These are phyloP conservation scores for Zygothrica quintamaculata DNA, from an alignment of 2,888 invertebrate species.

Conservation along the genomic window DNA sequence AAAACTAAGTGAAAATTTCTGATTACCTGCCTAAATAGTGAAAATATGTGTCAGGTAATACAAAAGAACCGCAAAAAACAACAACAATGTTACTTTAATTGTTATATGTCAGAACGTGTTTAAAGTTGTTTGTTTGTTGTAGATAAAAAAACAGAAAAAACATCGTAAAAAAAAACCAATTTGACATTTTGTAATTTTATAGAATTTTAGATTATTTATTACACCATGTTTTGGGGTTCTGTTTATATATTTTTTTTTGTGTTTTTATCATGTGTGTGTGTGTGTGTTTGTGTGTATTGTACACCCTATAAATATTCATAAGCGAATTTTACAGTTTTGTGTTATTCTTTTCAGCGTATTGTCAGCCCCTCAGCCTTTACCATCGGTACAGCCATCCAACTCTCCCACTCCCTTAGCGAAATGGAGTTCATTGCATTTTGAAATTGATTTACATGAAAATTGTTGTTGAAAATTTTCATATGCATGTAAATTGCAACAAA, in stretches of 20 bases:
- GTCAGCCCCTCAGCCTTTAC: too few relatives aligned
- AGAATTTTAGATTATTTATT: conserved; percentile 78
- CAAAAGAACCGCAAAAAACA: neutral
- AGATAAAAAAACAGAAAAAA: conserved; percentile 37
- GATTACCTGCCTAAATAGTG: conserved; percentile 31
- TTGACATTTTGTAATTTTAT: conserved; percentile 78
- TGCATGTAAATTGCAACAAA: conserved; percentile 40
- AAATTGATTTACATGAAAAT: conserved; percentile 78
- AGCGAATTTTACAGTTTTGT: conserved; percentile 56
- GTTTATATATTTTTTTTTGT: conserved; percentile 6
- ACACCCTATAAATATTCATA: conserved; percentile 77
- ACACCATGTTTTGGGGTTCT: conserved; percentile 32
- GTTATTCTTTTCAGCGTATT: conserved; percentile 23
- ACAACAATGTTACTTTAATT: conserved; percentile 19
- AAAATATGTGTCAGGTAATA: conserved; percentile 35
- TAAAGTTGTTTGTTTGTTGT: conserved; percentile 19
- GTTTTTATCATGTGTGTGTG: conserved; percentile 6
- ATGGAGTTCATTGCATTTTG: conserved; percentile 68
- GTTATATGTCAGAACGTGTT: conserved; percentile 34
- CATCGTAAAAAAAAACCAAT: too few relatives aligned
- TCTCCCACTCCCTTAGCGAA: too few relatives aligned
- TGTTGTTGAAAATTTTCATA: conserved; percentile 50
- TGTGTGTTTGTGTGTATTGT: conserved; percentile 22
- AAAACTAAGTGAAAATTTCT: conserved; percentile 3
- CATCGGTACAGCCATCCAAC: too few relatives aligned